phyloP scores from a whole-genome alignment of 2,113 vertebrate species.

The Podiceps cristatus region DNA sequence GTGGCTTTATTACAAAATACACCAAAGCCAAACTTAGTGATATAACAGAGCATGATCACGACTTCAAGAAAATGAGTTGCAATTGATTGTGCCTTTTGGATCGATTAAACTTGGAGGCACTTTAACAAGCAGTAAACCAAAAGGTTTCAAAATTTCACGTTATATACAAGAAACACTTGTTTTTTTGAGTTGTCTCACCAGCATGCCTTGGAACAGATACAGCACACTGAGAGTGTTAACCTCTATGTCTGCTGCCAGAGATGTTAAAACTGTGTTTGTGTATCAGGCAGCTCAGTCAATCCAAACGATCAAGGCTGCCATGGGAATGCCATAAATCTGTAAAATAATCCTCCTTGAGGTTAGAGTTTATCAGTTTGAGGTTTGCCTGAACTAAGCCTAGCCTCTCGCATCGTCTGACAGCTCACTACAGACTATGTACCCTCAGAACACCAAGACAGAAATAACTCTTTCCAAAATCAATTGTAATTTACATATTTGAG shows the following conservation, averaged over 20 bases:
- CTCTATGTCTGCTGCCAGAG: neutral
- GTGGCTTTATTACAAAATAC: neutral
- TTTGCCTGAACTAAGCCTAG: neutral
- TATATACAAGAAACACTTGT: neutral
- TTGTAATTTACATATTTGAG: neutral
- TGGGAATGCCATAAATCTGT: neutral
- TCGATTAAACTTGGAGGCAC: neutral
- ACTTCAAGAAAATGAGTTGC: neutral
- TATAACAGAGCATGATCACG: neutral
- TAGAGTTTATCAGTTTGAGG: neutral
- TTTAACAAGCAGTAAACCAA: neutral
- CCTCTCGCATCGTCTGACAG: neutral
- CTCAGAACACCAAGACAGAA: neutral
- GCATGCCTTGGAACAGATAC: neutral
- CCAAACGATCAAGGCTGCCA: neutral
- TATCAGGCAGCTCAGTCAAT: neutral
- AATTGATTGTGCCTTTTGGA: neutral
- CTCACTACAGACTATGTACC: neutral
- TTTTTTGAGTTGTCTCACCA: neutral
- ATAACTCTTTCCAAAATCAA: neutral
- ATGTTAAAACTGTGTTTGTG: neutral
- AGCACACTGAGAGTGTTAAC: neutral
- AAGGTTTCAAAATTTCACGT: neutral
- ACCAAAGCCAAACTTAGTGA: neutral
- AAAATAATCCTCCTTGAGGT: neutral